Evolutionary conservation across 1,140 invertebrate genomes (phyloP).

Genomic region (Odontomachus brunneus): DNA sequence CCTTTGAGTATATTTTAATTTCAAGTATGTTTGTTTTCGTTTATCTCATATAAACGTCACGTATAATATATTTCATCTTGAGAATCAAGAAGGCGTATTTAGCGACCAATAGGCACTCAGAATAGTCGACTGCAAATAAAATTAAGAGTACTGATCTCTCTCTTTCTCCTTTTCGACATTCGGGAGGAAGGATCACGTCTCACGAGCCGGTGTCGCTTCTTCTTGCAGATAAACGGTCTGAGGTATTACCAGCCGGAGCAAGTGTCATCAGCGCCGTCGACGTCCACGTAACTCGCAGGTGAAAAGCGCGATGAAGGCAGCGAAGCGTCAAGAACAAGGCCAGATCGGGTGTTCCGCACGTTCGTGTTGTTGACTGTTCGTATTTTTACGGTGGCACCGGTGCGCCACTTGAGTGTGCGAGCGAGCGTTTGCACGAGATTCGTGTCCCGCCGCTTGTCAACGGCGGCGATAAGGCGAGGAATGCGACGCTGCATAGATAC

Average conservation of each 20-base stretch:
- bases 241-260: conserved; percentile 89
- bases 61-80: too few species aligned
- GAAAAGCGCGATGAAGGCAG: conserved; percentile 7
- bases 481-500: not conserved
- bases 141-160: too few species aligned
- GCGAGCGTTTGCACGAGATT: not conserved
- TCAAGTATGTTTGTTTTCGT: too few species aligned
- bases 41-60: too few species aligned
- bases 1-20: too few species aligned
- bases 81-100: too few species aligned
- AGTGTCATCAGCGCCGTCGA: conserved; percentile 72
- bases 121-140: too few species aligned
- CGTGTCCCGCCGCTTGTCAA: not conserved
- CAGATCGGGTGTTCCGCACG: conserved; percentile 36
- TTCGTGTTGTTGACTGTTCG: conserved; percentile 26
- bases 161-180: not conserved
- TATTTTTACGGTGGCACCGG: conserved; percentile 32
- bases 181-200: not conserved
- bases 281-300: conserved; percentile 71
- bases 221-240: conserved; percentile 90
- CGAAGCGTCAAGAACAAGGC: conserved; percentile 41
- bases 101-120: too few species aligned
- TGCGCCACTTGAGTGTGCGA: conserved; percentile 28
- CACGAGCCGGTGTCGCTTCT: not conserved
- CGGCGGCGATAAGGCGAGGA: not conserved